Percentiles rank a stretch among this genome's conserved stretches.
These are phyloP conservation scores for Tetramorium parvispinum DNA, from an alignment of 1,140 invertebrate species.

Conservation along the genomic window DNA sequence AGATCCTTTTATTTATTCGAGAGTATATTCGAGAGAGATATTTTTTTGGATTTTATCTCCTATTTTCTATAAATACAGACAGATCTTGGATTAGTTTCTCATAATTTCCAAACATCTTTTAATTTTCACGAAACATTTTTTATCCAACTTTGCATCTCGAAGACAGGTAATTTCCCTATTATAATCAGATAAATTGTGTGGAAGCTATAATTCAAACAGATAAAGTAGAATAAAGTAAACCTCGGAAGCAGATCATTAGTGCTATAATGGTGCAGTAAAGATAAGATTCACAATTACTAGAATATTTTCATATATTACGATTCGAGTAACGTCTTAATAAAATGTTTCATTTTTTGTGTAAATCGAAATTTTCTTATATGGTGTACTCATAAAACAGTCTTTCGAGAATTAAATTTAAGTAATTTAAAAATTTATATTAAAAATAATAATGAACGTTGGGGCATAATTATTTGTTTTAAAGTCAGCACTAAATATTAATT, in stretches of 20 bases:
- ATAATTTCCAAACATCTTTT: background rate
- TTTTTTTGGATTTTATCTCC: background rate
- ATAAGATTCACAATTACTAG: constrained; percentile 39
- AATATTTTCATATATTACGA: constrained; percentile 51
- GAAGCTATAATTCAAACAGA: constrained; percentile 52
- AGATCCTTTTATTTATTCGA: background rate
- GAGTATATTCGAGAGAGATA: background rate
- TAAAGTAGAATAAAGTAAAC: constrained; percentile 42
- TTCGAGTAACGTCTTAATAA: constrained; percentile 15
- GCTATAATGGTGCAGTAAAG: constrained; percentile 52
- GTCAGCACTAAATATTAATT: background rate
- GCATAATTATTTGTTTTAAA: background rate
- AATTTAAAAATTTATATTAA: background rate
- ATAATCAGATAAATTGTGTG: constrained; percentile 49
- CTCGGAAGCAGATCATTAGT: constrained; percentile 51
- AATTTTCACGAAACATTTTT: constrained; percentile 13
- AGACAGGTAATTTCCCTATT: constrained; percentile 43
- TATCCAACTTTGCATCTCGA: constrained; percentile 8
- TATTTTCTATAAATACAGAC: background rate
- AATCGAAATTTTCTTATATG: background rate
- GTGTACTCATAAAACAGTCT: background rate
- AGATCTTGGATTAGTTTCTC: background rate
- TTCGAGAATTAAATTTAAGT: background rate
- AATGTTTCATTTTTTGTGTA: background rate
- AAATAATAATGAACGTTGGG: background rate